Percentiles rank a stretch among this genome's conserved stretches.
Conservation (phyloP, 2,888 invertebrate genomes). For the Eupithecia exiguata region DNA sequence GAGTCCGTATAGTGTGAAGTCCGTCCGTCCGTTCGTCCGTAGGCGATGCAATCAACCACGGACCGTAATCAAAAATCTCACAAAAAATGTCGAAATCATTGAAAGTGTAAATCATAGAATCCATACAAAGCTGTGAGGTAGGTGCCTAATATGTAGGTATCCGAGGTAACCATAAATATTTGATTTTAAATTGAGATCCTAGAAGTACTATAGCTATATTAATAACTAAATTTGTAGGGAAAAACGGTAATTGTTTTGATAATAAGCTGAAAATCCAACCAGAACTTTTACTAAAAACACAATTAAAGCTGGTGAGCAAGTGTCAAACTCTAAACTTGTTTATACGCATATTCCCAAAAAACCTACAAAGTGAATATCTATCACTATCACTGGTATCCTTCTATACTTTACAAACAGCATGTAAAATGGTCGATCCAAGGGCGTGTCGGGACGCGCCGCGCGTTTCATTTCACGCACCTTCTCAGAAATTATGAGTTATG, state of each 20-base stretch:
- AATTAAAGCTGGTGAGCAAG: background rate
- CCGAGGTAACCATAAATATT: background rate
- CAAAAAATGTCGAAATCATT: constrained; percentile 64
- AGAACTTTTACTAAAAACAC: background rate
- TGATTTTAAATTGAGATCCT: background rate
- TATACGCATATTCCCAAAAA: background rate
- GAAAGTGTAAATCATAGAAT: constrained; percentile 19
- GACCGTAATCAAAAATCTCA: constrained; percentile 66
- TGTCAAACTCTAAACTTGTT: background rate
- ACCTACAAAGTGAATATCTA: background rate
- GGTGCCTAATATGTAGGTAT: background rate
- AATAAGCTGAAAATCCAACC: background rate
- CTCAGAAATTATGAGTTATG: constrained; percentile 38
- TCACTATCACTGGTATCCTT: constrained; percentile 6
- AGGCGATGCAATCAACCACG: constrained; percentile 55
- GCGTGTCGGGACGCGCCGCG: constrained; percentile 31
- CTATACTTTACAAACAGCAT: constrained; percentile 13
- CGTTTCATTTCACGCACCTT: constrained; percentile 39
- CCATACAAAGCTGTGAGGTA: background rate
- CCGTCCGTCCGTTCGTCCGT: constrained; percentile 16
- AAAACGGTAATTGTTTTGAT: background rate
- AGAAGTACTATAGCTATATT: background rate
- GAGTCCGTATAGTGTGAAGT: constrained; percentile 2
- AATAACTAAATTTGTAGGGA: background rate
- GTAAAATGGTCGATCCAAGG: constrained; percentile 27